phyloP scores from a whole-genome alignment of 2,888 invertebrate species.

The Brenthis daphne region DNA sequence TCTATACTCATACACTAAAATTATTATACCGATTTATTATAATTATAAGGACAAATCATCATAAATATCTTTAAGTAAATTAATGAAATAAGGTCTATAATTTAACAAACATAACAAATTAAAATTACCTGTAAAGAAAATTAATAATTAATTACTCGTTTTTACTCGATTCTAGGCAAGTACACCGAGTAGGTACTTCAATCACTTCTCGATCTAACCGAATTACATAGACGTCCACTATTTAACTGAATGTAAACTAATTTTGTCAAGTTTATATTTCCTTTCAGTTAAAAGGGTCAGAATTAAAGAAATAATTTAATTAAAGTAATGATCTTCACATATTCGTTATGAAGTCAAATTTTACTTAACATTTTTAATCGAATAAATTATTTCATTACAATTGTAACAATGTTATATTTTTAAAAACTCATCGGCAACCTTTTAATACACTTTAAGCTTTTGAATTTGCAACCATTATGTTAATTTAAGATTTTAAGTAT shows the following conservation, averaged over 20 bases:
- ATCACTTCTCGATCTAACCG: conserved; percentile 1
- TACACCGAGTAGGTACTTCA: not conserved
- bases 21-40: conserved; percentile 45
- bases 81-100: too few species aligned
- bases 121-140: not conserved
- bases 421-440: too few species aligned
- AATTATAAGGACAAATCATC: conserved; percentile 11
- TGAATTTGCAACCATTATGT: too few species aligned
- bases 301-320: not conserved
- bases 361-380: too few species aligned
- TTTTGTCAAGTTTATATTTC: conserved; percentile 7
- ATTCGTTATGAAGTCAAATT: not conserved
- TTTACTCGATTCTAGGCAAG: not conserved
- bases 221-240: conserved; percentile 8
- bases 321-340: not conserved
- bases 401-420: too few species aligned
- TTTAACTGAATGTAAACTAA: conserved; percentile 10
- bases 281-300: not conserved
- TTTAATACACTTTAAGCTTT: too few species aligned
- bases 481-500: too few species aligned
- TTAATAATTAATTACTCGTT: conserved; percentile 1
- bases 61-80: not conserved
- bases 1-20: conserved; percentile 46
- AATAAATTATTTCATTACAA: too few species aligned
- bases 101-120: too few species aligned